phyloP scores from a whole-genome alignment of 2,113 vertebrate genomes.

The Plectropomus leopardus region DNA sequence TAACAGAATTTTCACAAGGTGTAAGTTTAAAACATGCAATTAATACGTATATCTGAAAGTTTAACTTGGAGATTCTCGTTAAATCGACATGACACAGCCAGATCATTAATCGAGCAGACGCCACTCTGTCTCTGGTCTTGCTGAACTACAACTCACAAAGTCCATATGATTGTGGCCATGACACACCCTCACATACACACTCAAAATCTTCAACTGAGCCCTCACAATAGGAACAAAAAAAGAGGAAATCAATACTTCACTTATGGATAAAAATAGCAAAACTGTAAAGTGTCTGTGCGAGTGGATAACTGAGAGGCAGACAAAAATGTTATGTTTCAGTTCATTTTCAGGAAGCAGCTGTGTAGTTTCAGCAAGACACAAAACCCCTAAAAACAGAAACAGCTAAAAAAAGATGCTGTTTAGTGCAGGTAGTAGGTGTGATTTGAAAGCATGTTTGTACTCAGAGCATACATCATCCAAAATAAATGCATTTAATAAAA shows the following conservation, averaged over 20 bases:
- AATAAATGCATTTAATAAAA: no score
- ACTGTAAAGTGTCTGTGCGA: constrained; percentile 8
- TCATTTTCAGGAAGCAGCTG: constrained; percentile 40
- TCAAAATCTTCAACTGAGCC: not conserved
- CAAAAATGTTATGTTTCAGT: constrained; percentile 21
- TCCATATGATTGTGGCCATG: no score
- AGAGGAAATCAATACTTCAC: constrained; percentile 1
- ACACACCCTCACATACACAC: not conserved
- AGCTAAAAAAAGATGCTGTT: not conserved
- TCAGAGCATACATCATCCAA: no score
- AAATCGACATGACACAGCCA: no score
- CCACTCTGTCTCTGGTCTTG: no score
- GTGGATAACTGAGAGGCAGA: not conserved
- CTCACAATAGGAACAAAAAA: not conserved
- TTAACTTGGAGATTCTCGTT: no score
- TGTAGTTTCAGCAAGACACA: not conserved
- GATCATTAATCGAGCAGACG: no score
- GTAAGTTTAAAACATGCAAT: no score
- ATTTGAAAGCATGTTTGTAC: not conserved
- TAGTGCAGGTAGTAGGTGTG: no score
- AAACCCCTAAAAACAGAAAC: not conserved
- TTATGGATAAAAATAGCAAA: not conserved
- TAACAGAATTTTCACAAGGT: no score
- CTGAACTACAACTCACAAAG: no score
- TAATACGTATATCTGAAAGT: no score